Evolutionary conservation across 1,140 invertebrate genomes (phyloP).

Genomic region (Tribolium castaneum): DNA sequence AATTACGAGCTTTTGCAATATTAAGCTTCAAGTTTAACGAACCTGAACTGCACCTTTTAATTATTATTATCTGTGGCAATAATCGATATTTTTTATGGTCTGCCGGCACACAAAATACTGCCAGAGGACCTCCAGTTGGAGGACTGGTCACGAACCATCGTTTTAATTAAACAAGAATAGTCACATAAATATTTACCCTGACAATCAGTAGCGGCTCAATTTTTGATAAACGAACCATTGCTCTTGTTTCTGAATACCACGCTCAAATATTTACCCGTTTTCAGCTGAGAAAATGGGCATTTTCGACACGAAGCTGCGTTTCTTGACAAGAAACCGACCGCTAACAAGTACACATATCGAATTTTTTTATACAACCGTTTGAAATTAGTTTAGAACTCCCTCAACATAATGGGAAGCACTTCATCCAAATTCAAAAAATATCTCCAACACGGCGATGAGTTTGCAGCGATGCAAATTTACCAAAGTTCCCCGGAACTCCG

Average conservation of each 20-base stretch:
- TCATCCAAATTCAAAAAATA: slow-evolving; percentile 80
- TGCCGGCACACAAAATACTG: neutral
- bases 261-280: slow-evolving; percentile 44
- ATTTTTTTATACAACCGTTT: slow-evolving; percentile 42
- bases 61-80: neutral
- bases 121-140: neutral
- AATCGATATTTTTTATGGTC: slow-evolving; percentile 13
- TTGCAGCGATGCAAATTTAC: slow-evolving; percentile 73
- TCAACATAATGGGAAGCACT: slow-evolving; percentile 71
- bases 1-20: neutral
- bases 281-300: slow-evolving; percentile 53
- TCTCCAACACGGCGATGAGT: slow-evolving; percentile 79
- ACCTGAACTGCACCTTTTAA: slow-evolving; percentile 9
- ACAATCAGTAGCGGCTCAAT: neutral
- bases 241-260: neutral
- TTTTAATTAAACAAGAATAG: neutral
- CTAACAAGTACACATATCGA: slow-evolving; percentile 51
- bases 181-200: neutral
- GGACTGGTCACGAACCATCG: neutral
- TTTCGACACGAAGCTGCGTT: slow-evolving; percentile 45
- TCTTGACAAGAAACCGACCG: slow-evolving; percentile 57
- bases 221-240: neutral
- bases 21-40: neutral
- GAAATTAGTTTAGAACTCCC: slow-evolving; percentile 39
- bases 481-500: slow-evolving; percentile 73